These are phyloP conservation scores for Umimayanthus chanpuru DNA, from an alignment of 92 coral and sea anemone species.

Conservation along the genomic window DNA sequence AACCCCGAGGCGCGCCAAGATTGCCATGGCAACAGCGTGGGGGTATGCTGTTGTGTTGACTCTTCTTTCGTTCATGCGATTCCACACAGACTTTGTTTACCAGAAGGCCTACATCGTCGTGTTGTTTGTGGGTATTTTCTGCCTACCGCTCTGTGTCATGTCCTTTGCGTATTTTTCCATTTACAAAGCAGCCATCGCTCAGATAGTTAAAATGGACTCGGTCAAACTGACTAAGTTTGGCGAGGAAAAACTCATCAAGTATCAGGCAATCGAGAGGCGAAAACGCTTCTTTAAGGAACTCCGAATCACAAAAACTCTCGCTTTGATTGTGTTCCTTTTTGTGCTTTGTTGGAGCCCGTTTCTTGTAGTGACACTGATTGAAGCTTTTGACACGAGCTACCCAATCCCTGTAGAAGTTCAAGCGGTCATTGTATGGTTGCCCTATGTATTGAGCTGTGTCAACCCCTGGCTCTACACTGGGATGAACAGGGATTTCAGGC, in stretches of 20 bases:
- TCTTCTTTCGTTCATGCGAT: slow-evolving; percentile 71
- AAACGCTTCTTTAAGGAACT: slow-evolving; percentile 84
- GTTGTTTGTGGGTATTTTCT: slow-evolving; percentile 65
- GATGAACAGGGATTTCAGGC: slow-evolving; percentile 80
- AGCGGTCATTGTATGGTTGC: slow-evolving; percentile 63
- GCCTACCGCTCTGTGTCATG: slow-evolving; percentile 76
- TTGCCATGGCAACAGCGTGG: slow-evolving; percentile 75
- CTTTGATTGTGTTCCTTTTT: slow-evolving; percentile 76
- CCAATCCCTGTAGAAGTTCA: slow-evolving; percentile 51
- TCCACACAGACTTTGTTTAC: slow-evolving; percentile 46
- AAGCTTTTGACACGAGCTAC: slow-evolving; percentile 54
- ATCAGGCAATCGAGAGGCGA: slow-evolving; percentile 62
- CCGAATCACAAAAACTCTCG: slow-evolving; percentile 80
- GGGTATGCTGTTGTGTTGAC: slow-evolving; percentile 58
- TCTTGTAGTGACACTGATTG: slow-evolving; percentile 67
- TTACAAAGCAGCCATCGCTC: slow-evolving; percentile 82
- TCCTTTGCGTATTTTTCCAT: slow-evolving; percentile 79
- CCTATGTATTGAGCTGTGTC: slow-evolving; percentile 73
- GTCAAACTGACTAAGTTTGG: slow-evolving; percentile 39
- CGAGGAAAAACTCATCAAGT: slow-evolving; percentile 35
- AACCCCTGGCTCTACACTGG: slow-evolving; percentile 90
- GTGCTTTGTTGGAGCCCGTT: slow-evolving; percentile 83
- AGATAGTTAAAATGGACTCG: slow-evolving; percentile 77
- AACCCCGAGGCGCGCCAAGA: slow-evolving; percentile 75
- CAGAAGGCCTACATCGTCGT: slow-evolving; percentile 62